phyloP scores from a whole-genome alignment of 1,140 invertebrate genomes.

The Orussus abietinus region DNA sequence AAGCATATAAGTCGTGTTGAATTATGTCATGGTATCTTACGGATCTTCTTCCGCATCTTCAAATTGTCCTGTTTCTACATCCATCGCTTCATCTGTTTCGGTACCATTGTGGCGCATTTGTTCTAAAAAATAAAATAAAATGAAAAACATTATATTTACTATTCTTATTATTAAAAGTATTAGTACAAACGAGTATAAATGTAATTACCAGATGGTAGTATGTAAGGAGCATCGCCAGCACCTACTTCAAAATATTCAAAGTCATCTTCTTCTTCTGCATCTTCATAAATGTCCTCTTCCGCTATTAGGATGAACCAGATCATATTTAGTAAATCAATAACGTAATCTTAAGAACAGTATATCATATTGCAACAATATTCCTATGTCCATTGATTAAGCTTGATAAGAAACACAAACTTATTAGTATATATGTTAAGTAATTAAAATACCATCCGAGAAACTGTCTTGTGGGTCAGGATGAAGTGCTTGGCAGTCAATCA shows the following conservation, averaged over 20 bases:
- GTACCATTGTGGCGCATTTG: slow-evolving; percentile 40
- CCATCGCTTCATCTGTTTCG: slow-evolving; percentile 48
- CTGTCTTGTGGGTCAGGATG: slow-evolving; percentile 63
- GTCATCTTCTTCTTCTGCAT: slow-evolving; percentile 52
- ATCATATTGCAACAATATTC: too few relatives aligned
- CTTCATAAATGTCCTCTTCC: slow-evolving; percentile 53
- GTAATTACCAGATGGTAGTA: slow-evolving; percentile 39
- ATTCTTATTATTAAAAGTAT: slow-evolving; percentile 4
- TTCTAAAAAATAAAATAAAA: slow-evolving; percentile 26
- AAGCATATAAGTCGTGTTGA: slow-evolving; percentile 26
- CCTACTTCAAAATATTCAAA: slow-evolving; percentile 42
- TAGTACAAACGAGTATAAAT: slow-evolving; percentile 7
- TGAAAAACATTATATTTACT: slow-evolving; percentile 1
- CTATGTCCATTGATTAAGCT: too few relatives aligned
- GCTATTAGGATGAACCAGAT: too few relatives aligned
- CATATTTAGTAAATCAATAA: too few relatives aligned
- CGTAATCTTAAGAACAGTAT: too few relatives aligned
- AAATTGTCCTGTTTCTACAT: slow-evolving; percentile 56
- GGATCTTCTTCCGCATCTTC: slow-evolving; percentile 57
- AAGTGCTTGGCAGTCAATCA: slow-evolving; percentile 66
- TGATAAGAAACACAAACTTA: too few relatives aligned
- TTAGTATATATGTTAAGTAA: too few relatives aligned
- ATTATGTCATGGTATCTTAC: slow-evolving; percentile 28
- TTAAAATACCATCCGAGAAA: slow-evolving; percentile 54
- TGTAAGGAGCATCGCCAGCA: slow-evolving; percentile 39